Evolutionary conservation across 2,113 vertebrate genomes (phyloP).

Genomic region (Opisthocomus hoazin): DNA sequence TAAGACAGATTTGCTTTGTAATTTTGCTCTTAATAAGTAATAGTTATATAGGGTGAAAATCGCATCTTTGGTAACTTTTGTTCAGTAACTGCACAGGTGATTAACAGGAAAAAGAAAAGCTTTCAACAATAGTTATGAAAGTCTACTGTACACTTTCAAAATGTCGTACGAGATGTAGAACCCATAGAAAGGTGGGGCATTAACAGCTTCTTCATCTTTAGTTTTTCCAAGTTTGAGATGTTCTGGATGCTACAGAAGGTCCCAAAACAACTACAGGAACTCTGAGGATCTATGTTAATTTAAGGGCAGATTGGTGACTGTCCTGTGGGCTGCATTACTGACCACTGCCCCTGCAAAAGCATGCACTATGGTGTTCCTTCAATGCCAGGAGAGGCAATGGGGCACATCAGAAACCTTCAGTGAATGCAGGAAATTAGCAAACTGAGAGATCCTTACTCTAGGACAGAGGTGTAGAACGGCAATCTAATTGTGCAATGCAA

Average conservation of each 20-base stretch:
- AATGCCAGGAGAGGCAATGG: background rate
- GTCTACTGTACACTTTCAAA: background rate
- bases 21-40: background rate
- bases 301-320: background rate
- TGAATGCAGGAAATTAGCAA: background rate
- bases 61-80: background rate
- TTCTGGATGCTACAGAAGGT: background rate
- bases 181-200: background rate
- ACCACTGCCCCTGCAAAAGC: background rate
- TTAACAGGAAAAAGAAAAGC: background rate
- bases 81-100: background rate
- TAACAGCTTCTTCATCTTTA: background rate
- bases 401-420: background rate
- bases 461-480: background rate
- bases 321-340: background rate
- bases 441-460: background rate
- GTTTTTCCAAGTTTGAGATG: background rate
- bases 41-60: background rate
- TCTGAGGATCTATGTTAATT: background rate
- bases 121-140: background rate
- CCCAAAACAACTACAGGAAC: background rate
- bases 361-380: background rate
- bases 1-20: background rate
- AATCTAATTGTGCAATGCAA: background rate
- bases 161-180: background rate